Conservation (phyloP, 2,113 vertebrate genomes). For the Morone saxatilis region DNA sequence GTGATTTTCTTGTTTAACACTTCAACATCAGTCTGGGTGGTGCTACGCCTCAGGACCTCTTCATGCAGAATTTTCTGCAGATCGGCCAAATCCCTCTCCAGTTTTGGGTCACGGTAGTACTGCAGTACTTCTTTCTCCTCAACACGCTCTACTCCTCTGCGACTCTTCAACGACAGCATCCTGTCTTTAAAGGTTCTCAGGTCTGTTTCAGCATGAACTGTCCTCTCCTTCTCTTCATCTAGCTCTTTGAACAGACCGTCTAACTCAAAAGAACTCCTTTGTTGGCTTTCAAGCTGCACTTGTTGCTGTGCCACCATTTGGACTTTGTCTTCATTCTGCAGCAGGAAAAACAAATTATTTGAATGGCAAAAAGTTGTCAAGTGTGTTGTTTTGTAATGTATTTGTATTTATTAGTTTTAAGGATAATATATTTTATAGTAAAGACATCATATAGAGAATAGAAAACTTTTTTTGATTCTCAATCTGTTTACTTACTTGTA, state of each 20-base stretch:
- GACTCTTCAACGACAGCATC: constrained; percentile 89
- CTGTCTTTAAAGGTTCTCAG: constrained; percentile 86
- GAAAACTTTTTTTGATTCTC: not conserved
- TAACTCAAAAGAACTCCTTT: constrained; percentile 69
- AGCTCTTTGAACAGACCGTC: constrained; percentile 83
- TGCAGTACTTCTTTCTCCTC: constrained; percentile 95
- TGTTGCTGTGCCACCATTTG: constrained; percentile 72
- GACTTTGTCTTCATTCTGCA: constrained; percentile 90
- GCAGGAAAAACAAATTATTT: constrained; percentile 43
- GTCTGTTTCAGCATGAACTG: constrained; percentile 78
- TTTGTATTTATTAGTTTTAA: not conserved
- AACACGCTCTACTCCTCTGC: constrained; percentile 90
- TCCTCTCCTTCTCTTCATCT: constrained; percentile 87
- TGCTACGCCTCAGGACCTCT: constrained; percentile 81
- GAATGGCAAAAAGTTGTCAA: not conserved
- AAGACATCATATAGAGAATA: not conserved
- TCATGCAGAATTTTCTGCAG: constrained; percentile 83
- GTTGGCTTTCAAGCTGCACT: constrained; percentile 82
- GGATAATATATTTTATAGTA: not conserved
- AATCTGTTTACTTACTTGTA: constrained; percentile 84
- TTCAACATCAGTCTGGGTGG: constrained; percentile 86
- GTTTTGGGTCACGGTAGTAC: constrained; percentile 92
- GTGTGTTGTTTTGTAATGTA: not conserved
- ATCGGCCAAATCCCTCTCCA: constrained; percentile 84
- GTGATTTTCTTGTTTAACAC: constrained; percentile 81